phyloP scores from a whole-genome alignment of 2,888 invertebrate species.

The Apotomis turbidana region DNA sequence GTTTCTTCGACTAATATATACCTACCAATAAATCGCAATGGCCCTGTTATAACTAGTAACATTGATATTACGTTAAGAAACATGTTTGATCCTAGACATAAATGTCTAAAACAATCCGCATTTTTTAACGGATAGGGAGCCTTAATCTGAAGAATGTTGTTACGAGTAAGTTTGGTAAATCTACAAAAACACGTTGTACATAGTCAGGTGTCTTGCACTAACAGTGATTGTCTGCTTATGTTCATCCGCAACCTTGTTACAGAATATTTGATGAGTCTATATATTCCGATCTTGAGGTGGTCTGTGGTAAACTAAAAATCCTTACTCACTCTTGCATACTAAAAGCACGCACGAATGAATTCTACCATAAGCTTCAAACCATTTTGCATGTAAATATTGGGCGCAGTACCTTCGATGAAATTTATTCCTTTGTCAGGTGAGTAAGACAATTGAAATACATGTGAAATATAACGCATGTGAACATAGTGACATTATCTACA shows the following conservation, averaged over 20 bases:
- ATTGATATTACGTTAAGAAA: too few relatives aligned
- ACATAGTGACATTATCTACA: neutral
- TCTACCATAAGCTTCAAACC: slow-evolving; percentile 82
- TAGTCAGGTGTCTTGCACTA: slow-evolving; percentile 15
- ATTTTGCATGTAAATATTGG: slow-evolving; percentile 80
- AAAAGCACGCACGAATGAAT: slow-evolving; percentile 83
- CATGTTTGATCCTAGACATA: too few relatives aligned
- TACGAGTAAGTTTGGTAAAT: too few relatives aligned
- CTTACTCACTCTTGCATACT: slow-evolving; percentile 85
- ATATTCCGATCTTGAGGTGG: slow-evolving; percentile 85
- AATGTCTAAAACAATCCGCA: too few relatives aligned
- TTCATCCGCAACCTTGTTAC: slow-evolving; percentile 57
- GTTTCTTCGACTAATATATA: too few relatives aligned
- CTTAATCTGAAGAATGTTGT: too few relatives aligned
- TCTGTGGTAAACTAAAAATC: slow-evolving; percentile 83
- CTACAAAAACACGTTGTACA: too few relatives aligned
- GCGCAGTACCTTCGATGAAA: slow-evolving; percentile 79
- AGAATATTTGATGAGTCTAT: slow-evolving; percentile 85
- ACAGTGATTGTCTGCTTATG: slow-evolving; percentile 27
- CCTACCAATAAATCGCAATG: too few relatives aligned
- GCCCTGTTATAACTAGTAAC: too few relatives aligned
- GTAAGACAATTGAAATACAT: slow-evolving; percentile 15
- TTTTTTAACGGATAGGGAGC: too few relatives aligned
- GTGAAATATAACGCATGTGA: neutral
- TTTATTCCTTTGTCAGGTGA: slow-evolving; percentile 81